These are phyloP conservation scores for Ophthalmolycus amberensis DNA, from an alignment of 2,113 vertebrate species.

Conservation along the genomic window DNA sequence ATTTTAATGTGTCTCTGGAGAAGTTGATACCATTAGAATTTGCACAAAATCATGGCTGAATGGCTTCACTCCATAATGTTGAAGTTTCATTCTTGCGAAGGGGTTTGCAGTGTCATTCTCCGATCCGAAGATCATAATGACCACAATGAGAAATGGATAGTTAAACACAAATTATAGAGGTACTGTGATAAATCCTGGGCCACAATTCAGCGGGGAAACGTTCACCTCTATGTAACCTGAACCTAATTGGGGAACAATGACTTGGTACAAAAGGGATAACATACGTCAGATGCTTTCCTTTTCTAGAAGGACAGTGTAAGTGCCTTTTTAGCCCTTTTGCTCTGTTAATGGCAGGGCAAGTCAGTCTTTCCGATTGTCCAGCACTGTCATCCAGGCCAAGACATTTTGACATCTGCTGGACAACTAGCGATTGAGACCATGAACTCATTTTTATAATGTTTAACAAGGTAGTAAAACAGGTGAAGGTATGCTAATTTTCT, in stretches of 20 bases:
- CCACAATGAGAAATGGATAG: conserved; percentile 59
- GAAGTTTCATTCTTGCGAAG: conserved; percentile 30
- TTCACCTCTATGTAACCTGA: conserved; percentile 63
- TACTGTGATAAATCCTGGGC: conserved; percentile 50
- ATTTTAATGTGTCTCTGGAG: conserved; percentile 41
- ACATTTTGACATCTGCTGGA: neutral
- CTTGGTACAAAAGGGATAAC: conserved; percentile 49
- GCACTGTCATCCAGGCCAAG: neutral
- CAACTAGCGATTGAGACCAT: too few species aligned
- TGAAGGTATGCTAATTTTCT: neutral
- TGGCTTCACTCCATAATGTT: conserved; percentile 41
- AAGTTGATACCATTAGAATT: conserved; percentile 44
- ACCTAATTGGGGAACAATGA: conserved; percentile 52
- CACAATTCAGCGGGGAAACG: conserved; percentile 56
- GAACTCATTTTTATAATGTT: neutral
- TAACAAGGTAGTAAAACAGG: neutral
- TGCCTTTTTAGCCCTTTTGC: conserved; percentile 11
- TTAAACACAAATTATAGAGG: conserved; percentile 60
- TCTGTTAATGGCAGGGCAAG: neutral
- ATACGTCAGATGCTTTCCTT: neutral
- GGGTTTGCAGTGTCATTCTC: conserved; percentile 47
- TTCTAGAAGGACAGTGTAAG: neutral
- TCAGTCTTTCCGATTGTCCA: neutral
- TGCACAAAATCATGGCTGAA: conserved; percentile 45
- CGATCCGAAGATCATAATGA: conserved; percentile 49